Evolutionary conservation across 2,888 invertebrate species (phyloP).

Genomic region (Lydus trimaculatus): DNA sequence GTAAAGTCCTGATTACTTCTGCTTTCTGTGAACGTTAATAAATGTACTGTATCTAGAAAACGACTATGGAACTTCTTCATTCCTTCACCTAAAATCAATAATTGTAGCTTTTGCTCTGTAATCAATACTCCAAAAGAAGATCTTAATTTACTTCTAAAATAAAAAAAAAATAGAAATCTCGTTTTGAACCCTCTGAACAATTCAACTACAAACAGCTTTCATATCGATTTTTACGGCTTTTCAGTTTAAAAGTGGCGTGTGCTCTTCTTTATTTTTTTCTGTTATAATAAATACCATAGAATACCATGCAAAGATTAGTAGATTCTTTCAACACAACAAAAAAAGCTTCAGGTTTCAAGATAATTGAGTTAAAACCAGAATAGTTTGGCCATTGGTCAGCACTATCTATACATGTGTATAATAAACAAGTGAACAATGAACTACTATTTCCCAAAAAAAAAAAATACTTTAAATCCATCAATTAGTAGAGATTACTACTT

Average conservation of each 20-base stretch:
- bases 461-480: slow-evolving; percentile 17
- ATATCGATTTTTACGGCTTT: slow-evolving; percentile 15
- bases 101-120: too few relatives aligned
- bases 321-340: slow-evolving; percentile 34
- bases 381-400: slow-evolving; percentile 34
- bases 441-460: background rate
- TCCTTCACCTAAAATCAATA: too few relatives aligned
- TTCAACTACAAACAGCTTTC: background rate
- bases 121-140: too few relatives aligned
- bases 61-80: too few relatives aligned
- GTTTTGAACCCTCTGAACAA: background rate
- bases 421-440: slow-evolving; percentile 40
- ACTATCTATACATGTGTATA: slow-evolving; percentile 41
- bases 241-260: slow-evolving; percentile 27
- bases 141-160: too few relatives aligned
- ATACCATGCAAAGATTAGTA: slow-evolving; percentile 26
- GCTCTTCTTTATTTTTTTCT: slow-evolving; percentile 7
- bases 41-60: too few relatives aligned
- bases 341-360: slow-evolving; percentile 52
- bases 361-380: slow-evolving; percentile 52
- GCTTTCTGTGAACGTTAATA: too few relatives aligned
- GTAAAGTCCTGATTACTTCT: too few relatives aligned
- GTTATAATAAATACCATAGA: background rate
- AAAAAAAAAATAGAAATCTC: too few relatives aligned
- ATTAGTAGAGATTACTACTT: slow-evolving; percentile 16